These are phyloP conservation scores for Empidonax alnorum DNA, from an alignment of 2,113 vertebrate species.

Conservation along the genomic window DNA sequence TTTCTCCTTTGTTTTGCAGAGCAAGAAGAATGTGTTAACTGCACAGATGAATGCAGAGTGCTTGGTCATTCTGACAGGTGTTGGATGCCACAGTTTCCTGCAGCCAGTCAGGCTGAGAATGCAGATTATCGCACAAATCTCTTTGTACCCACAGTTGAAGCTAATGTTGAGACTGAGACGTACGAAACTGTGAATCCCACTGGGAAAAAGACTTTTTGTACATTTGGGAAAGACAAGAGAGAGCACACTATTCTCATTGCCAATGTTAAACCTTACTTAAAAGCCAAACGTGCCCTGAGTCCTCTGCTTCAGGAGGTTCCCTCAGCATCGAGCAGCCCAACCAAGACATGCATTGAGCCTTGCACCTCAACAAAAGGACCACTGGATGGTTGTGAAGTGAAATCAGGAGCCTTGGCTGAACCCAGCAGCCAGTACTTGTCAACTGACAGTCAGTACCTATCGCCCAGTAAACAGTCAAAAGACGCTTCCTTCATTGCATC, in stretches of 20 bases:
- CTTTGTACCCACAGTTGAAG: constrained; percentile 96
- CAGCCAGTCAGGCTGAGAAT: constrained; percentile 93
- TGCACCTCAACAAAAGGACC: constrained; percentile 91
- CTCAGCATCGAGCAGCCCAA: constrained; percentile 93
- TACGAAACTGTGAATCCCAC: constrained; percentile 95
- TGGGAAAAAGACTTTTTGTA: constrained; percentile 99
- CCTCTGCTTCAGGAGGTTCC: constrained; percentile 97
- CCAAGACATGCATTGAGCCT: constrained; percentile 90
- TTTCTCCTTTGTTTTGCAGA: constrained; percentile 82
- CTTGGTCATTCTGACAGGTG: constrained; percentile 99
- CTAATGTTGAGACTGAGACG: constrained; percentile 92
- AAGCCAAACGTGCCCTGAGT: constrained; percentile 98
- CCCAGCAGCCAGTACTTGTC: constrained; percentile 87
- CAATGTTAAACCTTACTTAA: constrained; percentile 99
- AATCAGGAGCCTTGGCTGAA: constrained; percentile 86
- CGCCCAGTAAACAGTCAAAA: constrained; percentile 90
- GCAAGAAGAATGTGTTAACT: constrained; percentile 98
- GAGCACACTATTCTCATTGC: constrained; percentile 99
- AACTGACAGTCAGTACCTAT: constrained; percentile 83
- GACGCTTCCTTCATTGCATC: constrained; percentile 80
- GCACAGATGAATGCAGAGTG: constrained; percentile 97
- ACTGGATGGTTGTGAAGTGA: constrained; percentile 91
- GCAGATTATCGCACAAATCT: constrained; percentile 99
- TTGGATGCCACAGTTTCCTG: constrained; percentile 99
- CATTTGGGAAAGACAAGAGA: constrained; percentile 97